Base-by-base conservation (phyloP, 37 sponge, comb jelly and placozoan genomes). In the Chondrosia reniformis region DNA sequence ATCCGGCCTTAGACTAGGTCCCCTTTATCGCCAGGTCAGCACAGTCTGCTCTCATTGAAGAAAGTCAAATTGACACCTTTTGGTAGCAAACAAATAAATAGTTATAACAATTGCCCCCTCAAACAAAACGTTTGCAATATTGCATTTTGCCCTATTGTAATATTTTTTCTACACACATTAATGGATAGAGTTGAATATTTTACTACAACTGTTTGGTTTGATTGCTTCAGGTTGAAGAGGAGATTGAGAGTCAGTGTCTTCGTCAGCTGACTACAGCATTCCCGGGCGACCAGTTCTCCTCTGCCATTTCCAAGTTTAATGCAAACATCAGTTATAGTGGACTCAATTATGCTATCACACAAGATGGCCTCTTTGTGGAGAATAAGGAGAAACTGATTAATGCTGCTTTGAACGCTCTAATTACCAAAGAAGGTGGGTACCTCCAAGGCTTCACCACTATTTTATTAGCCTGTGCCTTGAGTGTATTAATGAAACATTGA, bases 321-420 rank as follows among this genome's bases (percentile, higher is more conserved):
- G 74, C 94, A 40, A 98, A 98, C 77, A 87, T 98, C 1, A 74
- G 81, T 34, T 98, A 98, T 88, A 95, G 94, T 74, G 99, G 99
- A 19, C 87, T 98, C 15, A 84, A 92, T 74, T 89, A 98, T 76
- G 99, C 99, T 13, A 96, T 98, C 25, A 90, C 99, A 32, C 90
- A 91, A 52, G 98, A 97, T 40, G 94, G 99, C 10, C 76, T 98
- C 39, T 98, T 98, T 81, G 81, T 91, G 27, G 99, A 98, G 85
- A 98, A 98, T 81, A 98, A 98, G 77, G 99, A 98, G 89, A 87
- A 87, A 74, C 89, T 98, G 33, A 98, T 98, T 69, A 88, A 85
- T 31, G 79, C 59, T 13, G 88, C 96, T 0, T 88, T 98, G 45
- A 67, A 44, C 4, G 74, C 96, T 17, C 87, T 97, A 9, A 79